These are phyloP conservation scores for Chondrosia reniformis DNA, from an alignment of 37 sponge, comb jelly and placozoan genomes.

Conservation along the genomic window DNA sequence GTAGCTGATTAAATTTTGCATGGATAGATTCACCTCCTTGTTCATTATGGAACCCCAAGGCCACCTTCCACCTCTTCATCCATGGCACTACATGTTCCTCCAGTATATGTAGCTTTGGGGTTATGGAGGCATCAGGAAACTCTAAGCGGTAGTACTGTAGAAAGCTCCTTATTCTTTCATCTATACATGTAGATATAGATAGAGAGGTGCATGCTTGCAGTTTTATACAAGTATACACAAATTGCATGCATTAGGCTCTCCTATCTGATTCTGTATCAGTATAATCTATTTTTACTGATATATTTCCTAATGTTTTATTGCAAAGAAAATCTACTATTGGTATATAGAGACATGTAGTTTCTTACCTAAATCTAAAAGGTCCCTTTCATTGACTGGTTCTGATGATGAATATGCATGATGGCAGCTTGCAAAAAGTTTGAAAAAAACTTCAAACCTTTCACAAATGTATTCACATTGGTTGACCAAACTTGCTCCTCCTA, in stretches of 20 bases:
- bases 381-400: neutral
- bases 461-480: neutral
- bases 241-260: neutral
- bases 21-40: conserved; percentile 56
- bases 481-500: neutral
- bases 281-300: too few species aligned
- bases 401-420: conserved; percentile 3
- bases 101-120: conserved; percentile 40
- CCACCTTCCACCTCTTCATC: conserved; percentile 4
- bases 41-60: conserved; percentile 35
- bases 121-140: conserved; percentile 20
- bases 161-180: too few species aligned
- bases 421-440: conserved; percentile 26
- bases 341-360: neutral
- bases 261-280: too few species aligned
- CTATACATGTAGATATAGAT: conserved; percentile 16
- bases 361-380: conserved; percentile 11
- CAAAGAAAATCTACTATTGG: too few species aligned
- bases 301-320: too few species aligned
- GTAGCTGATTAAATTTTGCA: conserved; percentile 17
- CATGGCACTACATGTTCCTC: conserved; percentile 32
- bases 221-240: neutral
- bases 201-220: conserved; percentile 8
- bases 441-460: neutral
- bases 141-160: conserved; percentile 15